Base-by-base conservation (phyloP, 1,140 invertebrate species). In the Trachelipus rathkii region DNA sequence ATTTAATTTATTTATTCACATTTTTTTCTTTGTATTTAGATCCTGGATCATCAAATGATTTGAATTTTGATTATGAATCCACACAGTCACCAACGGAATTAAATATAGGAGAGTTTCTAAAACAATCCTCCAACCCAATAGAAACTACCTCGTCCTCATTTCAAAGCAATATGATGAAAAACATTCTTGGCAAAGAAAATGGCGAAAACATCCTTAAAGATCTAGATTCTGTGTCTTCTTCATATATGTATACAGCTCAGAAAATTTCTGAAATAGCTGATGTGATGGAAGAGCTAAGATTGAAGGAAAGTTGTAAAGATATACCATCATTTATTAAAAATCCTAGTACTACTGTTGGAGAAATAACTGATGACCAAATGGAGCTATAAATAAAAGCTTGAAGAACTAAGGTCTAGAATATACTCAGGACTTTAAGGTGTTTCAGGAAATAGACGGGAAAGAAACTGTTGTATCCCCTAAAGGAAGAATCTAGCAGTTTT, bases 331-430 rank as follows among this genome's bases (percentile, higher is more conserved):
- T 77, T 45, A 71, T 77, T 11, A 72, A 74, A 24, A 53, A 66
- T 8, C 21, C 76, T 53, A 71, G 72, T 13, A 9, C 43, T 44
- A 72, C 71, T 43, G 45, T 76, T 13, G 67, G 43, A 4, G 75
- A 76, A 71, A 79, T 79, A 45, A 79, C 78, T 24, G 78, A 79
- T 1, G 78, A 76, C 5, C 74, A 79, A n/a, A 53, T 79, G 15
- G n/a, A 23, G 75, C 66, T 71, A 71, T 79, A 7, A 24, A 71
- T 67, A 79, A 24, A 74, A 76, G 13, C 33, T 79, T 4, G 66
- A 66, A 60, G 75, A 79, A 68, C 10, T 79, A 79, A 67, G 78
- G 67, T 21, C 53, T 71, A 60, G 72, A 74, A 33, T 79, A 73
- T 67, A 72, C 72, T 19, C 75, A 79, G 21, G 70, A 77, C 45